Conservation (phyloP, 2,797 vertebrate species). For the Sparus aurata region DNA sequence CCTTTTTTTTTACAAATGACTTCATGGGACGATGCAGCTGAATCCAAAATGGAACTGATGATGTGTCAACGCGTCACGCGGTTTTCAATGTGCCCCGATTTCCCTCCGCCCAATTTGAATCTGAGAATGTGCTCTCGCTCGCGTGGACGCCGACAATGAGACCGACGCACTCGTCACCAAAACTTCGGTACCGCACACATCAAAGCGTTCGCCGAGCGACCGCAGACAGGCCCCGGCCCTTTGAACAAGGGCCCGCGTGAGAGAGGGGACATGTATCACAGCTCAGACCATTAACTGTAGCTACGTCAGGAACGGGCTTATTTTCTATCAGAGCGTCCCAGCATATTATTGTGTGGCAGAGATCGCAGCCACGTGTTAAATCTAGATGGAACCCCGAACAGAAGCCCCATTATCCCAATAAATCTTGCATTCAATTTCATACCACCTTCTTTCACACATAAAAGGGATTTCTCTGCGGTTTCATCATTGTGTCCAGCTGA, state of each 20-base stretch:
- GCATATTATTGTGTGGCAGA: slow-evolving; percentile 54
- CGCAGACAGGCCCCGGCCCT: slow-evolving; percentile 60
- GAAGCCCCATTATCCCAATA: slow-evolving; percentile 79
- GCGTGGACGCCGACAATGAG: slow-evolving; percentile 64
- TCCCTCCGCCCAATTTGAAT: slow-evolving; percentile 65
- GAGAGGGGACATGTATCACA: slow-evolving; percentile 59
- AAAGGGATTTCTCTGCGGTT: slow-evolving; percentile 79
- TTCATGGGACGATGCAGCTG: slow-evolving; percentile 66
- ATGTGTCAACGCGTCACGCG: slow-evolving; percentile 58
- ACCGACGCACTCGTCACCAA: slow-evolving; percentile 35
- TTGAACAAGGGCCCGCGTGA: slow-evolving; percentile 52
- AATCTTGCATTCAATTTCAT: slow-evolving; percentile 77
- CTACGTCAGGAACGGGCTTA: slow-evolving; percentile 66
- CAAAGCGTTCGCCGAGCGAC: slow-evolving; percentile 66
- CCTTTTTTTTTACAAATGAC: slow-evolving; percentile 53
- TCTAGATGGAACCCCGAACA: slow-evolving; percentile 64
- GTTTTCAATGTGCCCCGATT: slow-evolving; percentile 65
- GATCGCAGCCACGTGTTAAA: slow-evolving; percentile 79
- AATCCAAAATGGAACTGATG: slow-evolving; percentile 66
- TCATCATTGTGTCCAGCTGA: slow-evolving; percentile 79
- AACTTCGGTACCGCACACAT: slow-evolving; percentile 38
- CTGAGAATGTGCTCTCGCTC: slow-evolving; percentile 64
- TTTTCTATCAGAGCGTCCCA: slow-evolving; percentile 71
- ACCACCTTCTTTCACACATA: slow-evolving; percentile 65
- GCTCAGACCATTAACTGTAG: slow-evolving; percentile 73